These are phyloP conservation scores for Callipepla californica DNA, from an alignment of 2,113 vertebrate genomes.

Conservation along the genomic window DNA sequence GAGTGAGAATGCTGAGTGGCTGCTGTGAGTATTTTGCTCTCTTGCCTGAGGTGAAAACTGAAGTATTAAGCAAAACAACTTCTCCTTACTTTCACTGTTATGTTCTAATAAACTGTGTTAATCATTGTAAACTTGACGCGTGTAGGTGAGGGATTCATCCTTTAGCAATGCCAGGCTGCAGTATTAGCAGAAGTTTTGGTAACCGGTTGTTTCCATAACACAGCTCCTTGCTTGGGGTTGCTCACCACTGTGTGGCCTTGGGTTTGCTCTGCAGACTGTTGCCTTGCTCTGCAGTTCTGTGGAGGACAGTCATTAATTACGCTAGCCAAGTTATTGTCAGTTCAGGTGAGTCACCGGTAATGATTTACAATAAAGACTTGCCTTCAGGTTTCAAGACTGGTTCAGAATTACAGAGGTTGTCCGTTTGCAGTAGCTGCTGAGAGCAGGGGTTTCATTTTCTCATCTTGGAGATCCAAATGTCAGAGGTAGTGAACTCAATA, in stretches of 20 bases:
- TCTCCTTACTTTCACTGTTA: background rate
- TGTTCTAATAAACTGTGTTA: background rate
- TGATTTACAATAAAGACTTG: slow-evolving; percentile 48
- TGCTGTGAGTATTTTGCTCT: rapidly evolving
- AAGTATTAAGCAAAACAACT: background rate
- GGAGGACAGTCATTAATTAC: background rate
- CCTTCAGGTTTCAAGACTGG: slow-evolving; percentile 36
- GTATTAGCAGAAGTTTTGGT: background rate
- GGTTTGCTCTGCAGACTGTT: background rate
- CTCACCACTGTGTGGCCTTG: background rate
- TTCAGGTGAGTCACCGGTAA: slow-evolving; percentile 9
- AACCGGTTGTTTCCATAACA: background rate
- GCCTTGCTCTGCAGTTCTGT: background rate
- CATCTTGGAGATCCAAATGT: background rate
- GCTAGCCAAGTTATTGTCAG: slow-evolving; percentile 10
- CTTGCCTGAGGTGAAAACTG: background rate
- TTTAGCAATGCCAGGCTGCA: background rate
- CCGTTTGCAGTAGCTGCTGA: slow-evolving; percentile 6
- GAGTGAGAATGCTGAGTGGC: background rate
- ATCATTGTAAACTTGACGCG: background rate
- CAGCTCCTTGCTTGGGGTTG: background rate
- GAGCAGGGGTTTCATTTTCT: slow-evolving; percentile 17
- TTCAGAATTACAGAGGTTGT: slow-evolving; percentile 36
- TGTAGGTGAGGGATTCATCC: background rate
- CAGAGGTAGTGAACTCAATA: slow-evolving; percentile 31